Percentiles rank a stretch among this genome's conserved stretches.
Conservation (phyloP, 1,140 invertebrate genomes). For the Apis laboriosa region DNA sequence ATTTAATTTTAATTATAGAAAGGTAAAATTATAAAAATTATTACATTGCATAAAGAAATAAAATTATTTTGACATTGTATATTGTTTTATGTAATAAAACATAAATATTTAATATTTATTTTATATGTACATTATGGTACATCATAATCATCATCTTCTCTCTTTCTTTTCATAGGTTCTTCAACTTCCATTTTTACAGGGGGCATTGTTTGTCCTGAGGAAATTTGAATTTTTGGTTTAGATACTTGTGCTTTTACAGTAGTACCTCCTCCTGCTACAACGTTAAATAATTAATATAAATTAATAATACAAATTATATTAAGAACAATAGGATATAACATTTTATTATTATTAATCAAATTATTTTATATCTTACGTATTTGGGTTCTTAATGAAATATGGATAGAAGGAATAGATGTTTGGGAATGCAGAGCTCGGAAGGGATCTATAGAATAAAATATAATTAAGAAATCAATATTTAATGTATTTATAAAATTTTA, state of each 20-base stretch:
- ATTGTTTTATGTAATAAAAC: neutral
- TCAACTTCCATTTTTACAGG: slow-evolving; percentile 75
- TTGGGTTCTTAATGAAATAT: slow-evolving; percentile 47
- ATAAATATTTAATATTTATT: neutral
- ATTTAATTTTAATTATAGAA: neutral
- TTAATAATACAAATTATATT: neutral
- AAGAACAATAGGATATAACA: neutral
- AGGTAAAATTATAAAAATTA: no score
- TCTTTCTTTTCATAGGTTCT: slow-evolving; percentile 74
- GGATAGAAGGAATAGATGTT: slow-evolving; percentile 46
- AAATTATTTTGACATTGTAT: no score
- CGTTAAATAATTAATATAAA: slow-evolving; percentile 8
- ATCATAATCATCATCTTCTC: slow-evolving; percentile 88
- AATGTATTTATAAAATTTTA: neutral
- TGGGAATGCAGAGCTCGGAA: slow-evolving; percentile 46
- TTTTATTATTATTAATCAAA: neutral
- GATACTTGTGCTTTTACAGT: slow-evolving; percentile 74
- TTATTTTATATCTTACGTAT: slow-evolving; percentile 47
- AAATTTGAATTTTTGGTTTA: slow-evolving; percentile 85
- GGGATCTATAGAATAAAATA: slow-evolving; percentile 36
- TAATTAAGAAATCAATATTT: slow-evolving; percentile 7
- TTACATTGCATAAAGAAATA: no score
- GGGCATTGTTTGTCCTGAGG: slow-evolving; percentile 76
- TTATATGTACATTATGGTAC: slow-evolving; percentile 70
- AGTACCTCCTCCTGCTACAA: slow-evolving; percentile 63